These are phyloP conservation scores for Torymus tubicola DNA, from an alignment of 2,888 invertebrate species.

Conservation along the genomic window DNA sequence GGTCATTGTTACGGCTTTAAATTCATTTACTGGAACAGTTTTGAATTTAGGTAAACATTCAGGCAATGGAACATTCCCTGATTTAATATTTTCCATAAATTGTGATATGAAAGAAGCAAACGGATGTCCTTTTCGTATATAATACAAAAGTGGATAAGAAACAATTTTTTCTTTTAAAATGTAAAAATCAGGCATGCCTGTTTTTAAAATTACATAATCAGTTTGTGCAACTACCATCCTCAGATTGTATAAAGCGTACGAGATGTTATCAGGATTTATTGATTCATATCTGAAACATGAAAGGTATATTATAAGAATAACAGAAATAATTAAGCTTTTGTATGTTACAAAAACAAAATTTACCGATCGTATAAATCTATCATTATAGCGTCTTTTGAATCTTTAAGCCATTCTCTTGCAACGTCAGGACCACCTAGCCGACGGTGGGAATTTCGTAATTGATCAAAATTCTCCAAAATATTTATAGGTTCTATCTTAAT, in stretches of 20 bases:
- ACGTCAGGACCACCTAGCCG: slow-evolving; percentile 36
- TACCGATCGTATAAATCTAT: slow-evolving; percentile 30
- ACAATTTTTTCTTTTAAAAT: slow-evolving; percentile 26
- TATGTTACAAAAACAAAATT: background rate
- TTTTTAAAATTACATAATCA: slow-evolving; percentile 26
- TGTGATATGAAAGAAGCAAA: background rate
- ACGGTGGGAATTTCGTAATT: background rate
- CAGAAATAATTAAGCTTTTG: background rate
- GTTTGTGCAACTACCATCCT: slow-evolving; percentile 32
- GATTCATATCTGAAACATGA: slow-evolving; percentile 25
- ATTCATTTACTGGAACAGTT: background rate
- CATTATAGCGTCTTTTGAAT: slow-evolving; percentile 23
- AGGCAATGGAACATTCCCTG: background rate
- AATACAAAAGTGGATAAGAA: slow-evolving; percentile 45
- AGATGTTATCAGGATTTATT: slow-evolving; percentile 25
- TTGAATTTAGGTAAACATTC: background rate
- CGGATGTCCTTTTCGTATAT: slow-evolving; percentile 28
- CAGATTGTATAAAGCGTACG: slow-evolving; percentile 12
- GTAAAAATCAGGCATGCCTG: slow-evolving; percentile 15
- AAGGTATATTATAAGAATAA: background rate
- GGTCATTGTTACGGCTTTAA: background rate
- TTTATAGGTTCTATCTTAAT: slow-evolving; percentile 20
- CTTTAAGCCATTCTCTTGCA: slow-evolving; percentile 30
- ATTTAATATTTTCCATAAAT: slow-evolving; percentile 34
- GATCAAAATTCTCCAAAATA: slow-evolving; percentile 11